Conservation (phyloP, 2,113 vertebrate species). For the Thalassarche chlororhynchos region DNA sequence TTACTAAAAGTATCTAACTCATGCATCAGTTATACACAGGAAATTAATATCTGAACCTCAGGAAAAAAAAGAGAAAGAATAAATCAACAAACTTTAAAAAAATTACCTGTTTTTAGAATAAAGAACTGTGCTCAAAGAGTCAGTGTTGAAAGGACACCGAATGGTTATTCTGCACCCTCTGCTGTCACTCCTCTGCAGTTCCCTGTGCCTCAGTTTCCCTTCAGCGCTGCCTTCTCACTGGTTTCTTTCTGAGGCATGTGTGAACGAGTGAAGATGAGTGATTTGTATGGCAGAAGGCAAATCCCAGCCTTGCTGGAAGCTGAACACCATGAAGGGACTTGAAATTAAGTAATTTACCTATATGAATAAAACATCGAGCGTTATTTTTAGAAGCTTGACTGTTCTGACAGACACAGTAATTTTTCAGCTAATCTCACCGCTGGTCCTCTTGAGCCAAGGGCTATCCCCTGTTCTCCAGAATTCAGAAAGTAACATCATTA, state of each 20-base stretch:
- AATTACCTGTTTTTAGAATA: neutral
- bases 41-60: neutral
- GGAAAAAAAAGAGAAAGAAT: neutral
- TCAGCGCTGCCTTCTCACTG: neutral
- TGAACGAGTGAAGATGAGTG: neutral
- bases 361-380: neutral
- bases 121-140: neutral
- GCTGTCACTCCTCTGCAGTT: neutral
- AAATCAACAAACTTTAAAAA: neutral
- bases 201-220: neutral
- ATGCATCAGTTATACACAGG: neutral
- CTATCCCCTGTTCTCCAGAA: neutral
- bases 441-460: neutral
- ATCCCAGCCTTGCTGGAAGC: neutral
- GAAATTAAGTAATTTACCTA: conserved; percentile 3
- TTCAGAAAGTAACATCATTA: neutral
- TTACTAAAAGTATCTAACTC: neutral
- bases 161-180: neutral
- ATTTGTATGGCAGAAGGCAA: neutral
- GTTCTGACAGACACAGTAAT: neutral
- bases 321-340: neutral
- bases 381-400: conserved; percentile 35
- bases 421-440: neutral
- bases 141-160: neutral
- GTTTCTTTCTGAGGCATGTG: neutral